These are phyloP conservation scores for Bombus fervidus DNA, from an alignment of 1,140 invertebrate species.

Conservation along the genomic window DNA sequence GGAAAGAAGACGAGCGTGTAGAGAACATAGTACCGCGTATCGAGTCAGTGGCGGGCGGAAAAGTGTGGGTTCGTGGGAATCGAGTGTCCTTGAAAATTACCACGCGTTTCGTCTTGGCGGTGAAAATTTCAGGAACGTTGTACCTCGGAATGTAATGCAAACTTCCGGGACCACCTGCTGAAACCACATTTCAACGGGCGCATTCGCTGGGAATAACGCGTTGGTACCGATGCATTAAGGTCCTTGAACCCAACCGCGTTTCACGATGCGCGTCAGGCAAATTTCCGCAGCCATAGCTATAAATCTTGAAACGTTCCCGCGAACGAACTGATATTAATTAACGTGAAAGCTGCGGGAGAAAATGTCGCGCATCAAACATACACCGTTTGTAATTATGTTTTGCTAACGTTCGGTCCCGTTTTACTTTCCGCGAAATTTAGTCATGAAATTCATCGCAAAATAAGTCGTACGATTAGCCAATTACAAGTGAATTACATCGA, in stretches of 20 bases:
- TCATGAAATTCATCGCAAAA: slow-evolving; percentile 15
- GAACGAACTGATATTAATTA: slow-evolving; percentile 66
- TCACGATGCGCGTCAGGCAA: slow-evolving; percentile 44
- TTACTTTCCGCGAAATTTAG: slow-evolving; percentile 1
- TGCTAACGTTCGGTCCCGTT: background rate
- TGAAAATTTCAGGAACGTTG: slow-evolving; percentile 32
- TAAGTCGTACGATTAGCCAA: background rate
- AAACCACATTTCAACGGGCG: background rate
- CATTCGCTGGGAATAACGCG: slow-evolving; percentile 16
- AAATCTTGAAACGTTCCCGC: slow-evolving; percentile 58
- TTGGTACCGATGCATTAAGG: slow-evolving; percentile 24
- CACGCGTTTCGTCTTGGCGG: slow-evolving; percentile 27
- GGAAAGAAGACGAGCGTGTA: background rate
- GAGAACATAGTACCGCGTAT: background rate
- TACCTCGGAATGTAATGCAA: background rate
- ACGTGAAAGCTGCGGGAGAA: slow-evolving; percentile 55
- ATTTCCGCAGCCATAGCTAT: slow-evolving; percentile 51
- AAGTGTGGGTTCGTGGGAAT: background rate
- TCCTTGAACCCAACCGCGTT: slow-evolving; percentile 9
- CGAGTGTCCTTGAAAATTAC: slow-evolving; percentile 40
- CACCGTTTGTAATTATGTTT: slow-evolving; percentile 1
- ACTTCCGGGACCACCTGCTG: slow-evolving; percentile 45
- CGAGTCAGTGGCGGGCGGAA: background rate
- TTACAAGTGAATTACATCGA: background rate
- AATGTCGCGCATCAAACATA: slow-evolving; percentile 24